These are phyloP conservation scores for Caenorhabditis angaria DNA, from an alignment of 2,888 invertebrate genomes.

Conservation along the genomic window DNA sequence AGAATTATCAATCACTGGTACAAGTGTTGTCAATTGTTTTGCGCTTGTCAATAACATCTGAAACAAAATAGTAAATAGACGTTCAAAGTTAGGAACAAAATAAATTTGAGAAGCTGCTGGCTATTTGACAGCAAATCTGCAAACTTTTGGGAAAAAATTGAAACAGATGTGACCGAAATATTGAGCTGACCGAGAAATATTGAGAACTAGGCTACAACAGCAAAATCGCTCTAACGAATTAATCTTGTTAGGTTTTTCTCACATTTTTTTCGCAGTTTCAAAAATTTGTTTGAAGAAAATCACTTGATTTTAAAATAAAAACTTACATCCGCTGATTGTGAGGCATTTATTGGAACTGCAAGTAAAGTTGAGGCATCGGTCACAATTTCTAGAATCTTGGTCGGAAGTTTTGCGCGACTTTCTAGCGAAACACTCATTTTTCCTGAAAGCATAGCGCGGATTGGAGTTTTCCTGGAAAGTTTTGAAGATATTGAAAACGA, in stretches of 20 bases:
- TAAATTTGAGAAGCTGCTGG: too few relatives aligned
- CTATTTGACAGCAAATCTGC: too few relatives aligned
- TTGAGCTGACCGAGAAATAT: too few relatives aligned
- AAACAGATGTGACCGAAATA: too few relatives aligned
- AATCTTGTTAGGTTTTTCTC: too few relatives aligned
- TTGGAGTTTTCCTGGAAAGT: background rate
- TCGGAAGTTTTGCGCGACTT: conserved; percentile 38
- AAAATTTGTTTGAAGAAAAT: background rate
- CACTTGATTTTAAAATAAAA: background rate
- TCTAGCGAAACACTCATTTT: conserved; percentile 41
- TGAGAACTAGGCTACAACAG: too few relatives aligned
- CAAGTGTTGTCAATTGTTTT: conserved; percentile 17
- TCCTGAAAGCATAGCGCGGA: background rate
- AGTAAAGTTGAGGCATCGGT: conserved; percentile 31
- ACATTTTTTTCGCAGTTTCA: too few relatives aligned
- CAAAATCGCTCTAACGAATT: too few relatives aligned
- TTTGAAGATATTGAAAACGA: background rate
- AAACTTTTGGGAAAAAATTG: background rate
- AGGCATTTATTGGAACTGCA: conserved; percentile 14
- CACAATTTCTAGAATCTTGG: conserved; percentile 40
- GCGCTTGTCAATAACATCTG: conserved; percentile 28
- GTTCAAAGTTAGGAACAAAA: background rate
- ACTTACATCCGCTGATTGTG: conserved; percentile 32
- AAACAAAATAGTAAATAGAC: background rate
- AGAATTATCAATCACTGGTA: conserved; percentile 19